Percentiles rank a stretch among this genome's conserved stretches.
Evolutionary conservation across 2,113 vertebrate genomes (phyloP).

Genomic region (Nasalis larvatus): DNA sequence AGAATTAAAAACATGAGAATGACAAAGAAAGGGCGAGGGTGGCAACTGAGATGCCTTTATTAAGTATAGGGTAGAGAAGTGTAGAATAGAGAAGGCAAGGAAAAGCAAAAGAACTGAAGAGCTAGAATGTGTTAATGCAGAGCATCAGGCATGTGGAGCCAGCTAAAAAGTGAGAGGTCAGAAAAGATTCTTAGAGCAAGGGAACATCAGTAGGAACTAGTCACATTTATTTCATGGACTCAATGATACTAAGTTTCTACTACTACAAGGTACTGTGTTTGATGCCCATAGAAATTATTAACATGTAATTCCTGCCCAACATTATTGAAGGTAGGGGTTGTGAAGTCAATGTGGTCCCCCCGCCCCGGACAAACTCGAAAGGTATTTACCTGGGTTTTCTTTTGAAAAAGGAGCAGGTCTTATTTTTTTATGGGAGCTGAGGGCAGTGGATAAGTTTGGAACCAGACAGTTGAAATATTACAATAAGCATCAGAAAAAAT

Average conservation of each 20-base stretch:
- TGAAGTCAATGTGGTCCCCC: neutral
- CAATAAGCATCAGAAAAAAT: neutral
- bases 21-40: neutral
- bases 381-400: neutral
- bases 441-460: neutral
- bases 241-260: neutral
- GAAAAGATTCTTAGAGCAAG: neutral
- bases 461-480: neutral
- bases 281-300: neutral
- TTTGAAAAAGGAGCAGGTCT: neutral
- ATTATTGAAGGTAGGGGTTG: neutral
- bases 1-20: neutral
- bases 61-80: no score
- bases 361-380: neutral
- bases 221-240: neutral
- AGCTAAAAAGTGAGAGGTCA: neutral
- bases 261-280: neutral
- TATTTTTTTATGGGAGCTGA: neutral
- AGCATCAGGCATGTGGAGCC: neutral
- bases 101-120: neutral
- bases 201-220: neutral
- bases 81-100: neutral
- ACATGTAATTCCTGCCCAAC: neutral
- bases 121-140: neutral
- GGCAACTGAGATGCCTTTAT: neutral